Evolutionary conservation across 2,113 vertebrate species (phyloP), one percentile per base, ranked within the genome.

Genomic region (Carassius carassius): DNA sequence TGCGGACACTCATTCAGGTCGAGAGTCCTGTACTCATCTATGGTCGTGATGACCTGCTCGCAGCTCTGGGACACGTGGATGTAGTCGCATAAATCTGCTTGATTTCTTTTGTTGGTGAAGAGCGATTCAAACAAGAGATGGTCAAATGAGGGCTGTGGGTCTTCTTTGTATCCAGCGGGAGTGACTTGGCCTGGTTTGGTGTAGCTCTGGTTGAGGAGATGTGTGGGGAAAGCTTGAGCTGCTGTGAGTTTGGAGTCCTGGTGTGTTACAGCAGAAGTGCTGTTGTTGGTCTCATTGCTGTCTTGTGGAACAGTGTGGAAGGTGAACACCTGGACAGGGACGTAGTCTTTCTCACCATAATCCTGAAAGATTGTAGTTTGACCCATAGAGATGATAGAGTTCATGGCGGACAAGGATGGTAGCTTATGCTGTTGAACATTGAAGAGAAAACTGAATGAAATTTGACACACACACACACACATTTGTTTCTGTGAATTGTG

Each of bases 341-440:
- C n/a, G 0, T 58, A 25, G 76, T 47, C 70, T 25, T 84, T 69
- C 37, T 47, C 69, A 29, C n/a, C 23, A 25, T 29, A 51, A 56
- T 23, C 7, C 3, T 11, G 7, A 72, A 10, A 29, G 25, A 10
- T 4, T 19, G 82, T 21, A 13, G 4, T 51, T 16, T 84, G 37
- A 56, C 60, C 49, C 63, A 58, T 78, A 10, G 13, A 56, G 76
- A 88, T 16, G 16, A 80, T 63, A 41, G 58, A 91, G 69, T 14
- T 90, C 78, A 81, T 76, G 72, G 56, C 32, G 21, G 21, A 3
- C 19, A 60, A n/a, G 56, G 78, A 12, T 21, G 37, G 73, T 21
- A 69, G 21, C 5, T 44, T 85, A 12, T 76, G 54, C 82, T 90
- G 70, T 13, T 44, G 19, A 58, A 67, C 12, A 54, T 23, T 76